Evolutionary conservation across 2,797 vertebrate genomes (phyloP).

Genomic region (Acanthis flammea): DNA sequence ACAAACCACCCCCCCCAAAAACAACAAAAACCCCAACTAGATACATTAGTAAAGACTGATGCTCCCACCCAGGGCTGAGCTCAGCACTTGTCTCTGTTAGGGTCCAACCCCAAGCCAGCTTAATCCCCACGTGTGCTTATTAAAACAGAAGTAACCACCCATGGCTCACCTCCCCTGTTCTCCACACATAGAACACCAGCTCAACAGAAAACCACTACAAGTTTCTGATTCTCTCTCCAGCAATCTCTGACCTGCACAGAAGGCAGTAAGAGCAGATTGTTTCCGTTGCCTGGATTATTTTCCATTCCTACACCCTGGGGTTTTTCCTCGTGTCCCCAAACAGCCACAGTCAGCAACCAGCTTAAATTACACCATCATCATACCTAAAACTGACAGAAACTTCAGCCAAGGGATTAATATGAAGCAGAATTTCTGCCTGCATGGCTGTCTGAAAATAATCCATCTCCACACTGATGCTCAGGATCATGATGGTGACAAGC

Average conservation of each 20-base stretch:
- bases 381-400: background rate
- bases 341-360: background rate
- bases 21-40: too few relatives aligned
- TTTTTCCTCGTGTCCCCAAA: background rate
- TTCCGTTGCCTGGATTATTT: background rate
- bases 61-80: background rate
- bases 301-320: background rate
- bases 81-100: rapidly evolving
- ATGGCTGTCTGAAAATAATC: background rate
- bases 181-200: background rate
- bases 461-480: background rate
- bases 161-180: background rate
- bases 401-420: background rate
- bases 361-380: background rate
- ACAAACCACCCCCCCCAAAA: too few relatives aligned
- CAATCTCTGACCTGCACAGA: background rate
- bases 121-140: background rate
- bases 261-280: background rate
- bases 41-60: background rate
- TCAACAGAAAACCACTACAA: background rate
- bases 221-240: background rate
- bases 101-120: background rate
- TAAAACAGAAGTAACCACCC: background rate
- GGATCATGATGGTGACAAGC: background rate
- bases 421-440: background rate